These are phyloP conservation scores for Epirrita christyi DNA, from an alignment of 2,888 invertebrate species.

Conservation along the genomic window DNA sequence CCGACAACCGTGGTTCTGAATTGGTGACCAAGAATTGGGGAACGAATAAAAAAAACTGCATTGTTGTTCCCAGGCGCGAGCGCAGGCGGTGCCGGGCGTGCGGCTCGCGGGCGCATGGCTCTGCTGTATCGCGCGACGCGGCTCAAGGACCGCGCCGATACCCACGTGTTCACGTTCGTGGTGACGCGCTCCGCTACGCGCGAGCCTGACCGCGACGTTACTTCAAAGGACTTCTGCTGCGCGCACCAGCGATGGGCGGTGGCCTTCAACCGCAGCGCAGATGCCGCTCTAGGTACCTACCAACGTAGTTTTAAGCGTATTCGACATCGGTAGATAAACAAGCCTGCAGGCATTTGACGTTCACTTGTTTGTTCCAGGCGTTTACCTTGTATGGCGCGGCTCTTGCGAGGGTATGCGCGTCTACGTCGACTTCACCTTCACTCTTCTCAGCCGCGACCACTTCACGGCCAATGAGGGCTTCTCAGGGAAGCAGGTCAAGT, in stretches of 20 bases:
- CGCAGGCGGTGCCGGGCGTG: slow-evolving; percentile 75
- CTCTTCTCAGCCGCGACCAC: slow-evolving; percentile 91
- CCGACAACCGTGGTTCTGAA: too few species aligned
- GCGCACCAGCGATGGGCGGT: slow-evolving; percentile 93
- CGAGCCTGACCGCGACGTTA: slow-evolving; percentile 91
- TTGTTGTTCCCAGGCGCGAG: slow-evolving; percentile 57
- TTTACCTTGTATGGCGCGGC: slow-evolving; percentile 91
- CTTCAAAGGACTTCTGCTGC: slow-evolving; percentile 92
- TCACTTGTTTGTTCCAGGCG: slow-evolving; percentile 82
- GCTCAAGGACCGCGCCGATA: slow-evolving; percentile 92
- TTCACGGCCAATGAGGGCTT: slow-evolving; percentile 93
- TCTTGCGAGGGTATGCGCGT: slow-evolving; percentile 90
- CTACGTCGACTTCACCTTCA: slow-evolving; percentile 92
- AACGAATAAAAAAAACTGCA: not conserved
- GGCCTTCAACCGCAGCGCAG: slow-evolving; percentile 88
- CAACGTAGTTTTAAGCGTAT: not conserved
- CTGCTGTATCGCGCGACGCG: slow-evolving; percentile 92
- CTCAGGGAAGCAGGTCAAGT: slow-evolving; percentile 89
- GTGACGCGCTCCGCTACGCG: slow-evolving; percentile 91
- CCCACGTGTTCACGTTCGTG: slow-evolving; percentile 93
- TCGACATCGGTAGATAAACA: not conserved
- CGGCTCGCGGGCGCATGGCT: slow-evolving; percentile 87
- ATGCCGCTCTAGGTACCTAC: slow-evolving; percentile 85
- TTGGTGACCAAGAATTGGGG: too few species aligned
- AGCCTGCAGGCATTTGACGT: not conserved